These are phyloP conservation scores for Orthosia cruda DNA, from an alignment of 2,888 invertebrate species.

Conservation along the genomic window DNA sequence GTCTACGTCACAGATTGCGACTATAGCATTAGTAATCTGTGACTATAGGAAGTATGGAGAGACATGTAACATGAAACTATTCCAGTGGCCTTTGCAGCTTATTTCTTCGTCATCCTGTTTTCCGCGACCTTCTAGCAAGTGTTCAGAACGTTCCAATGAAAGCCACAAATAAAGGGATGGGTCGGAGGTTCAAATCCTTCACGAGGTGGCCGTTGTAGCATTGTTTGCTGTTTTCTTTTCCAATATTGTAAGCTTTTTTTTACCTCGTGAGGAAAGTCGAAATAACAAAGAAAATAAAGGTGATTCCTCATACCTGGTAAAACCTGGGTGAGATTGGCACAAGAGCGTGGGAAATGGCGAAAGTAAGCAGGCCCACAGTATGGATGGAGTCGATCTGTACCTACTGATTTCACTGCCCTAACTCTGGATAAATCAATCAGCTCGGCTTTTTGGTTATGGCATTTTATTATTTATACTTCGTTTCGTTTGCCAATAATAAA, in stretches of 20 bases:
- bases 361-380: too few species aligned
- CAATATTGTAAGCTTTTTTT: neutral
- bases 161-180: neutral
- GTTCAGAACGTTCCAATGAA: too few species aligned
- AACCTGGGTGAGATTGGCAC: too few species aligned
- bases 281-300: too few species aligned
- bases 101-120: too few species aligned
- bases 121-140: neutral
- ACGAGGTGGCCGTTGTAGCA: neutral
- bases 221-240: neutral
- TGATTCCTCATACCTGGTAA: too few species aligned
- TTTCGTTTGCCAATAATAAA: neutral
- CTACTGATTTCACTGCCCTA: neutral
- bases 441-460: too few species aligned
- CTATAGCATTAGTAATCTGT: too few species aligned
- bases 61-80: neutral
- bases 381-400: too few species aligned
- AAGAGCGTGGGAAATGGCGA: too few species aligned
- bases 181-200: neutral
- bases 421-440: neutral
- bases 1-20: neutral
- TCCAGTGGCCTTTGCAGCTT: too few species aligned
- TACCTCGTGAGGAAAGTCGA: neutral
- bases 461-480: too few species aligned
- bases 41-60: conserved; percentile 1